Conservation (phyloP, 2,888 invertebrate genomes). For the Spodoptera littoralis region DNA sequence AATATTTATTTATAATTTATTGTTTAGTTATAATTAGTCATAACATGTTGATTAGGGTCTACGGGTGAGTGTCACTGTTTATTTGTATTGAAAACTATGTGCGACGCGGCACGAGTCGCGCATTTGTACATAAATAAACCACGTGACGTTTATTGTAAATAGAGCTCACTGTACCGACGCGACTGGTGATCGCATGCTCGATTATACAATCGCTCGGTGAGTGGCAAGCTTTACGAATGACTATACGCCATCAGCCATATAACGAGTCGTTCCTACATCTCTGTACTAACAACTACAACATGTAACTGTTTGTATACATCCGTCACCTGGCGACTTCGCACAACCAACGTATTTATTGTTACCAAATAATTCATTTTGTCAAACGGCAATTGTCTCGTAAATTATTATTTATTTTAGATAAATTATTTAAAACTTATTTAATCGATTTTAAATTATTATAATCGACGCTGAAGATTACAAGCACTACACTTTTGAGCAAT, state of each 20-base stretch:
- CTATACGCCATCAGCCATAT: conserved; percentile 56
- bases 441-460: conserved; percentile 45
- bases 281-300: conserved; percentile 16
- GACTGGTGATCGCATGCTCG: conserved; percentile 36
- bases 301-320: too few relatives aligned
- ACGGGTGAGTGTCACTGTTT: conserved; percentile 64
- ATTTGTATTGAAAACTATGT: conserved; percentile 52
- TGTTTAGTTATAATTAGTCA: conserved; percentile 55
- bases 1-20: conserved; percentile 67
- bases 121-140: conserved; percentile 52
- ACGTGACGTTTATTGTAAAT: conserved; percentile 59
- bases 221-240: conserved; percentile 45
- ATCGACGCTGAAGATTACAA: conserved; percentile 14
- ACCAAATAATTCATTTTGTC: conserved; percentile 73
- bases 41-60: conserved; percentile 50
- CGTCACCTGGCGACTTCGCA: conserved; percentile 31
- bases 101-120: conserved; percentile 38
- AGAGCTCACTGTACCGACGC: conserved; percentile 31
- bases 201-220: conserved; percentile 48
- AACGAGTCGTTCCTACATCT: conserved; percentile 52
- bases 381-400: conserved; percentile 47
- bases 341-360: conserved; percentile 72
- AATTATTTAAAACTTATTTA: conserved; percentile 47
- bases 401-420: conserved; percentile 53
- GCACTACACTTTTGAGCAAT: conserved; percentile 15